These are phyloP conservation scores for Cancer borealis DNA, from an alignment of 2,888 invertebrate species.

Conservation along the genomic window DNA sequence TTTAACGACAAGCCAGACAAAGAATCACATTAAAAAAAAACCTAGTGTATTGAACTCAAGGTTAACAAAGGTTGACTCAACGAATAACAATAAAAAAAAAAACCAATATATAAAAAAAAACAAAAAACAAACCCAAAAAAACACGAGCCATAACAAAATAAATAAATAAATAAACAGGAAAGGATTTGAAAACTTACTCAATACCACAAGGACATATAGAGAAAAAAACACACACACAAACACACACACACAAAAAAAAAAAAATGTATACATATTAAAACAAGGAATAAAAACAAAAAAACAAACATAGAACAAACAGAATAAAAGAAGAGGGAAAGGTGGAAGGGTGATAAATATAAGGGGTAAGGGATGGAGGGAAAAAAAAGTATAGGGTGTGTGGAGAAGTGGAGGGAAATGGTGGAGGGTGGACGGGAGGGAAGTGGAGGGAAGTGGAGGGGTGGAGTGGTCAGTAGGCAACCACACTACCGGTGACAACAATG, in stretches of 20 bases:
- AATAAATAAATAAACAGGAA: background rate
- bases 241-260: no score
- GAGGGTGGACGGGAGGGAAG: background rate
- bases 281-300: background rate
- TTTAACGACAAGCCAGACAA: background rate
- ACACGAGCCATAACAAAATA: background rate
- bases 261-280: background rate
- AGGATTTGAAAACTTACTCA: background rate
- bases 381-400: background rate
- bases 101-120: background rate
- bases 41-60: background rate
- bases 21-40: background rate
- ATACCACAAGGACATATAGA: background rate
- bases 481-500: constrained; percentile 44
- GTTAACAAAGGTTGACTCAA: background rate
- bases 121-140: background rate
- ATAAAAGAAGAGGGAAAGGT: no score
- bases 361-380: background rate
- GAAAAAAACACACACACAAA: no score
- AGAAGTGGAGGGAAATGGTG: background rate
- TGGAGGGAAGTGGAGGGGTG: background rate
- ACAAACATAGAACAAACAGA: background rate
- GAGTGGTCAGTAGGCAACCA: constrained; percentile 21
- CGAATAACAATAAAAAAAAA: background rate
- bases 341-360: background rate